Evolutionary conservation across 2,113 vertebrate genomes (phyloP).

Genomic region (Gobius niger): DNA sequence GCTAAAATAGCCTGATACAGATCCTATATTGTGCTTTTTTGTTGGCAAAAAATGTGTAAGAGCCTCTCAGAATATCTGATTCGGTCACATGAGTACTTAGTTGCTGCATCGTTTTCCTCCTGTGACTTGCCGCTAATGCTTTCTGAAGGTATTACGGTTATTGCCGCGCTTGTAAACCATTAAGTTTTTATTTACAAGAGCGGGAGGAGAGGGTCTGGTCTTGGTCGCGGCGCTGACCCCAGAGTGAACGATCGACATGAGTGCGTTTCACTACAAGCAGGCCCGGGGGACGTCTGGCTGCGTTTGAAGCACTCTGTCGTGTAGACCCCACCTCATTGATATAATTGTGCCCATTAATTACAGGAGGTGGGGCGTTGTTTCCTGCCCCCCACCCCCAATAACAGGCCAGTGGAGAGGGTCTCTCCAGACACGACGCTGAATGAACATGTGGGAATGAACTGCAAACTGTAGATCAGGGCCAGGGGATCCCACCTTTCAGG

Average conservation of each 20-base stretch:
- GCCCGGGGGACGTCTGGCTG: slow-evolving; percentile 66
- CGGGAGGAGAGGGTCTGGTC: slow-evolving; percentile 56
- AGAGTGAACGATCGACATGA: slow-evolving; percentile 50
- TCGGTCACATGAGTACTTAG: too few species aligned
- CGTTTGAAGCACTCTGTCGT: slow-evolving; percentile 49
- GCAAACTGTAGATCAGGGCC: too few species aligned
- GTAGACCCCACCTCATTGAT: slow-evolving; percentile 69
- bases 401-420: slow-evolving; percentile 51
- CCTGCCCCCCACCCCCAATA: slow-evolving; percentile 58
- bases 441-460: neutral
- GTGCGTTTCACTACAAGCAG: slow-evolving; percentile 19
- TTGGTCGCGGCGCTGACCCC: slow-evolving; percentile 63
- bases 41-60: too few species aligned
- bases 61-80: too few species aligned
- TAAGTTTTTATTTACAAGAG: slow-evolving; percentile 76
- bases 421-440: slow-evolving; percentile 15
- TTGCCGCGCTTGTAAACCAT: slow-evolving; percentile 76
- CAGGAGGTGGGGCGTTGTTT: slow-evolving; percentile 54
- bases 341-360: slow-evolving; percentile 78
- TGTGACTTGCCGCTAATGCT: slow-evolving; percentile 66
- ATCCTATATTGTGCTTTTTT: slow-evolving; percentile 14
- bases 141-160: slow-evolving; percentile 76
- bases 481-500: too few species aligned
- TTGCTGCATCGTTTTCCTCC: slow-evolving; percentile 14
- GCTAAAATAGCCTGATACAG: too few species aligned